Evolutionary conservation across 1,140 invertebrate species (phyloP).

Genomic region (Hypsibius dujardini): DNA sequence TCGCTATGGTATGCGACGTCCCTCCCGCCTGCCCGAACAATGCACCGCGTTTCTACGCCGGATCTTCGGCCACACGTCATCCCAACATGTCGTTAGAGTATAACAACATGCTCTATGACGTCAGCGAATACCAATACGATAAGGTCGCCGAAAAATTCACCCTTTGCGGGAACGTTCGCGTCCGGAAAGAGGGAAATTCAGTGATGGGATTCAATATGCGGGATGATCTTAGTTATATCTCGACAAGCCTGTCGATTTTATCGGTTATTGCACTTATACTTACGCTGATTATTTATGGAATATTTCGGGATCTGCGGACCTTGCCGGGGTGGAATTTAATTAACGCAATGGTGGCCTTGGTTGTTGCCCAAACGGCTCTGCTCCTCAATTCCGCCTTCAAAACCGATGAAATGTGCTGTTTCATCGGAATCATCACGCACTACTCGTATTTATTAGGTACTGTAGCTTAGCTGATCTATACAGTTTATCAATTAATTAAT

Average conservation of each 20-base stretch:
- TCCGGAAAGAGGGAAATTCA: background rate
- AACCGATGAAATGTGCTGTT: background rate
- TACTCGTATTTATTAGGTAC: background rate
- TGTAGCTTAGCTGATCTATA: no score
- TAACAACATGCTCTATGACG: background rate
- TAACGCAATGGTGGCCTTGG: background rate
- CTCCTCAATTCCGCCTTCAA: background rate
- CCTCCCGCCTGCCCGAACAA: no score
- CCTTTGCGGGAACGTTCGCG: background rate
- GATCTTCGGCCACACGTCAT: no score
- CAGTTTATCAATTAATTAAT: no score
- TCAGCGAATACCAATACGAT: background rate
- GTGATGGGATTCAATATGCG: background rate
- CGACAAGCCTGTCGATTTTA: background rate
- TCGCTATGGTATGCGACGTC: no score
- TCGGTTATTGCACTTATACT: conserved; percentile 1
- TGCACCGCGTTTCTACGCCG: no score
- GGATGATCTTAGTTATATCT: background rate
- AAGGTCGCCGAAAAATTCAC: background rate
- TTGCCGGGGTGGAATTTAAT: conserved; percentile 7
- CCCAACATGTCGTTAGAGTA: no score
- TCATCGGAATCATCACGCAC: conserved; percentile 6
- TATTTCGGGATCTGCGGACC: background rate
- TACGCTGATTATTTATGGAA: background rate
- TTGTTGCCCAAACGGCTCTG: background rate